Conservation (phyloP, 2,113 vertebrate species). For the Cettia cetti region DNA sequence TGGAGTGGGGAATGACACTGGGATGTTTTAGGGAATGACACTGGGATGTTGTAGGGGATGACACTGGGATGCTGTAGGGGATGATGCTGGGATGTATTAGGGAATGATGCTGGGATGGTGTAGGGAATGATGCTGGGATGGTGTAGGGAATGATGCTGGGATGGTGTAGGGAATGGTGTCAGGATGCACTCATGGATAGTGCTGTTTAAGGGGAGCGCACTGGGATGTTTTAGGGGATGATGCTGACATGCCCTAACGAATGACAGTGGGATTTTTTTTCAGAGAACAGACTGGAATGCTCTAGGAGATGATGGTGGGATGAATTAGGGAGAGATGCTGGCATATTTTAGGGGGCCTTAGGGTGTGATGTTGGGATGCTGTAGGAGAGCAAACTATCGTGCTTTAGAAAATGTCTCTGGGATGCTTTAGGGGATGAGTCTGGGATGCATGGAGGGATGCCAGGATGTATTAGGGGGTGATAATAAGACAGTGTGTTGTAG, state of each 20-base stretch:
- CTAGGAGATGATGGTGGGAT: background rate
- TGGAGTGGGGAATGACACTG: accelerated
- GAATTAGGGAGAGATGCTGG: background rate
- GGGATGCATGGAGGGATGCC: background rate
- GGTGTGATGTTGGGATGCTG: background rate
- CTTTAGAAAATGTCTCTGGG: background rate
- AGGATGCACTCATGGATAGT: background rate
- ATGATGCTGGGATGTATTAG: too few relatives aligned
- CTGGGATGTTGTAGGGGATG: background rate
- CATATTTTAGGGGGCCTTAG: background rate
- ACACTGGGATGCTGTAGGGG: accelerated
- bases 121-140: background rate
- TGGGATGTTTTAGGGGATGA: background rate
- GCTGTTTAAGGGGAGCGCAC: background rate
- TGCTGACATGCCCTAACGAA: background rate
- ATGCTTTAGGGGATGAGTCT: background rate
- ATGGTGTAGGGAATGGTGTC: too few relatives aligned
- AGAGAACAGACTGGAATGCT: background rate
- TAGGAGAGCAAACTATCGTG: background rate
- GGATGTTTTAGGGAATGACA: accelerated
- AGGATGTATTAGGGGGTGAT: background rate
- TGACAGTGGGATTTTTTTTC: background rate
- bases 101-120: too few relatives aligned
- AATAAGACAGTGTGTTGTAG: too few relatives aligned
- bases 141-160: accelerated